A percentile compares a stretch with the other conserved stretches of the same genome.
These are phyloP conservation scores for Chorisops tibialis DNA, from an alignment of 2,888 invertebrate species.

Conservation along the genomic window DNA sequence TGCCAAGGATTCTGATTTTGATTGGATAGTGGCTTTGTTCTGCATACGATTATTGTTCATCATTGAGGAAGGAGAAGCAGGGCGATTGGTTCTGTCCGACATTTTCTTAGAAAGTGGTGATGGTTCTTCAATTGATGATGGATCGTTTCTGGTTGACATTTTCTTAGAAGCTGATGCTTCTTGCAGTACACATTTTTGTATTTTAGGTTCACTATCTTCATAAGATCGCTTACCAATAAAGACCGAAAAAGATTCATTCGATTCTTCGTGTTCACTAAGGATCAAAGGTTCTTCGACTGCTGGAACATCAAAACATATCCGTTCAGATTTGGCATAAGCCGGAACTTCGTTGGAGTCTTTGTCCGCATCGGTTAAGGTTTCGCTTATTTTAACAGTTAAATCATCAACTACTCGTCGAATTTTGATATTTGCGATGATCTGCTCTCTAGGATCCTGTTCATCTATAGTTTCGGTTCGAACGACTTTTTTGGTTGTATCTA, in stretches of 20 bases:
- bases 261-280: neutral
- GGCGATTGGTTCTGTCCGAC: too few relatives aligned
- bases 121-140: too few relatives aligned
- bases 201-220: too few relatives aligned
- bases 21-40: neutral
- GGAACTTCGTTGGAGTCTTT: neutral
- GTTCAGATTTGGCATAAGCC: neutral
- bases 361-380: neutral
- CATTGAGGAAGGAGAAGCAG: neutral
- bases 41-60: neutral
- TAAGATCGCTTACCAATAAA: neutral
- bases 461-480: neutral
- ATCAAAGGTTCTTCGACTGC: neutral
- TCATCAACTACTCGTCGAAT: constrained; percentile 7
- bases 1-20: too few relatives aligned
- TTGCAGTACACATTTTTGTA: too few relatives aligned
- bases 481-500: constrained; percentile 4
- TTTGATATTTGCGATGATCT: neutral
- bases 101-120: too few relatives aligned
- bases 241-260: neutral
- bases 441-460: neutral
- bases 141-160: too few relatives aligned
- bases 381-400: neutral
- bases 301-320: neutral
- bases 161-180: neutral